phyloP scores from a whole-genome alignment of 2,113 vertebrate genomes.

The Columba livia region DNA sequence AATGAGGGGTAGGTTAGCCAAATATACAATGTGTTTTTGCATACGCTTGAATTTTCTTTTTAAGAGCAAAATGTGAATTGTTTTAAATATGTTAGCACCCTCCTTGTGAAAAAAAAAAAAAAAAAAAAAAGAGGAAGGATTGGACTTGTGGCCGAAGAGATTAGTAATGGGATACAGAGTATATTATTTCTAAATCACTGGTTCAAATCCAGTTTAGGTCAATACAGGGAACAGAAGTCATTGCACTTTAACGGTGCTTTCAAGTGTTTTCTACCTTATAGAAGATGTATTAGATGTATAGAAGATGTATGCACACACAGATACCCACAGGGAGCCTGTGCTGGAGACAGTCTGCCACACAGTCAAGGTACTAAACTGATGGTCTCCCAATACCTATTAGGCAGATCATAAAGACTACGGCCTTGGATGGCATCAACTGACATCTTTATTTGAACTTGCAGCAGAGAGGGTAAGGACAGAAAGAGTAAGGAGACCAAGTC shows the following conservation, averaged over 20 bases:
- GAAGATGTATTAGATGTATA: not conserved
- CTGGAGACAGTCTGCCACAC: not conserved
- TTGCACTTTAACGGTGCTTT: not conserved
- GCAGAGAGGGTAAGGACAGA: not conserved
- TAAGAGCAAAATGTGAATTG: not conserved
- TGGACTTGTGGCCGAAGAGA: slow-evolving; percentile 24
- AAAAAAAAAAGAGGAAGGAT: not conserved
- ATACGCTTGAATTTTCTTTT: not conserved
- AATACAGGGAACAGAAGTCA: slow-evolving; percentile 18
- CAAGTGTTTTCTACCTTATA: not conserved
- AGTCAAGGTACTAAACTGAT: not conserved
- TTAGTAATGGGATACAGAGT: slow-evolving; percentile 38
- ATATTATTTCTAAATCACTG: slow-evolving; percentile 32
- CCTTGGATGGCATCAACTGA: not conserved
- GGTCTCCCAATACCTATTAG: not conserved
- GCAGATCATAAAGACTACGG: not conserved
- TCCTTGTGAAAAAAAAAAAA: not conserved
- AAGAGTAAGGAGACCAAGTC: not conserved
- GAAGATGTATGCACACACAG: not conserved
- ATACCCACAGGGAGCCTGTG: not conserved
- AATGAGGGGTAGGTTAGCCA: slow-evolving; percentile 18
- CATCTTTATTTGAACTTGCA: not conserved
- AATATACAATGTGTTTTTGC: not conserved
- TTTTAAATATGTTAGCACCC: not conserved
- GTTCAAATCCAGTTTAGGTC: slow-evolving; percentile 29